Base-by-base conservation (phyloP, 2,888 invertebrate species). In the Catocala sponsa region DNA sequence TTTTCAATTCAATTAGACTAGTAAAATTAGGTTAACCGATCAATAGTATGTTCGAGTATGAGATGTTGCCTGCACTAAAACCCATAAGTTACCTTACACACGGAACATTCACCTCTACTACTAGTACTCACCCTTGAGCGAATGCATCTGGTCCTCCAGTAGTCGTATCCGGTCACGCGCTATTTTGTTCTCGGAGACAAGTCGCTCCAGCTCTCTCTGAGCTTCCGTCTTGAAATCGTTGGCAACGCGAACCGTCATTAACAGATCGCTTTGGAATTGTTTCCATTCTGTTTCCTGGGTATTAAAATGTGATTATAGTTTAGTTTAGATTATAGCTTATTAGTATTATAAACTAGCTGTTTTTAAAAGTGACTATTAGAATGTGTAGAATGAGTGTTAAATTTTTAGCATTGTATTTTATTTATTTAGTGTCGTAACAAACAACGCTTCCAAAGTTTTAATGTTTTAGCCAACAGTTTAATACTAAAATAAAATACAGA, bases 221-320 rank as follows among this genome's bases (percentile, higher is more conserved):
- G 98, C 98, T 88, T 99, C 99, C n/a, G 98, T 98, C 91, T 98
- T 98, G 92, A 99, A 98, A 91, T 99, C 98, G 90, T 99, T 98
- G 44, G 99, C 99, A 11, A 99, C 98, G 33, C 98, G 96, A 0
- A 99, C 99, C 0, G 99, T 98, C 95, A 98, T 98, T 50, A 98
- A 93, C 0, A 99, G 95, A 89, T 99, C 99, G 70, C 97, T 97
- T 91, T 99, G 98, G 95, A 99, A 99, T 89, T 98, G 98, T 82
- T 97, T 97, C 99, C 99, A 99, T 89, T 99, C 99, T 33, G 97
- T 96, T 75, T 96, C 96, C 95, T 97, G 88, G 0, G 80, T 80
- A 38, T 42, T 38, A 12, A 50, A 46, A 35, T 55, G 11, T 6
- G n/a, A 7, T 11, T 25, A 2, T 43, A n/a, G n/a, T n/a, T n/a